A percentile compares a stretch with the other conserved stretches of the same genome.
phyloP scores from a whole-genome alignment of 1,140 invertebrate genomes.

The Eumeta japonica region DNA sequence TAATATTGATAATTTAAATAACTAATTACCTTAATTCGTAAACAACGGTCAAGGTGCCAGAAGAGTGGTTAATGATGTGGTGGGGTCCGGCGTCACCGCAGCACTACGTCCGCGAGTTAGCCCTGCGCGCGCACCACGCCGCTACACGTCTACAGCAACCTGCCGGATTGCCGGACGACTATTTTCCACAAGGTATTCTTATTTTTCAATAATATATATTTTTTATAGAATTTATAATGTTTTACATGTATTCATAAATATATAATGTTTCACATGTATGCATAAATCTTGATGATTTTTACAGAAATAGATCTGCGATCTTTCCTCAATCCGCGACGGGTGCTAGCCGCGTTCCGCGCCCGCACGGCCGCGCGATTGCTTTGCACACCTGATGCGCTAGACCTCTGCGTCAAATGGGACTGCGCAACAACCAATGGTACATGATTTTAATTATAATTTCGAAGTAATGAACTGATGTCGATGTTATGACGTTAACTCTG shows the following conservation, averaged over 20 bases:
- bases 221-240: too few species aligned
- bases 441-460: too few species aligned
- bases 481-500: too few species aligned
- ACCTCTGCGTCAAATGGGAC: conserved; percentile 21
- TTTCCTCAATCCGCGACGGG: conserved; percentile 25
- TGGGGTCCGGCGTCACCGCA: conserved; percentile 23
- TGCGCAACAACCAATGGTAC: too few species aligned
- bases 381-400: conserved; percentile 14
- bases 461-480: too few species aligned
- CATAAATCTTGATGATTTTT: conserved; percentile 2
- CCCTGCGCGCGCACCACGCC: conserved; percentile 27
- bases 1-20: too few species aligned
- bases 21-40: too few species aligned
- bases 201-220: too few species aligned
- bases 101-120: conserved; percentile 33
- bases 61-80: conserved; percentile 39
- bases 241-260: too few species aligned
- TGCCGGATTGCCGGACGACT: conserved; percentile 10
- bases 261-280: too few species aligned
- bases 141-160: conserved; percentile 11
- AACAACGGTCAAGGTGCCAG: too few species aligned
- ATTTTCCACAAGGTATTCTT: conserved; percentile 22
- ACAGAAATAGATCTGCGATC: conserved; percentile 31
- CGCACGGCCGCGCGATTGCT: conserved; percentile 13
- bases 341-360: conserved; percentile 22